Base-by-base conservation (phyloP, 2,113 vertebrate genomes). In the Sander lucioperca region DNA sequence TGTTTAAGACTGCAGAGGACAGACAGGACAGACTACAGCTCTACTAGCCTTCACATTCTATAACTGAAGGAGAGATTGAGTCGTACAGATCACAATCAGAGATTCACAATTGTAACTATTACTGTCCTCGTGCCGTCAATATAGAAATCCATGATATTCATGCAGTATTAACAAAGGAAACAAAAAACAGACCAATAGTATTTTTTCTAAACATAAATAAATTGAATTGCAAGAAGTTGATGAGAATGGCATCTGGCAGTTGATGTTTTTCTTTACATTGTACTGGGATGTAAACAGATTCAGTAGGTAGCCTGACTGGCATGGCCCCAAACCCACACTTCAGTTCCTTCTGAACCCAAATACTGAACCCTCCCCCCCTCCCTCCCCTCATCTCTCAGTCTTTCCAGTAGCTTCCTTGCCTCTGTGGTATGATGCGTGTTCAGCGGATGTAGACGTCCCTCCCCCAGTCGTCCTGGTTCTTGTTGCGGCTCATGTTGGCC, bases 361-460 rank as follows among this genome's bases (percentile, higher is more conserved):
- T 48, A 21, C 70, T 53, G 57, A 25, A 57, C 30, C 25, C 70
- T 6, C 4, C 30, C 16, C 3, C 54, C n/a, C 13, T 2, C 56
- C 50, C 8, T 36, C 33, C 43, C 63, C 6, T 6, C 21, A 8
- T 59, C 69, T 51, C 74, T 69, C 74, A 13, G 62, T 89, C 88
- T 68, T 83, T 76, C 68, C 74, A 43, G 73, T 50, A 76, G 64
- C 83, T 65, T 86, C 74, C 80, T 69, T 15, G 27, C 14, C 63
- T 80, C 45, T 45, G 67, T 65, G 72, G 33, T 77, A 13, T 39
- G 68, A 71, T 39, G 81, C 58, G n/a, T 25, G 70, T 84, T 96
- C 95, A 99, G 93, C 96, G 97, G 95, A 96, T 96, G 91, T 97
- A 98, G 82, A 97, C 96, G 6, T 97, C 97, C 82, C 96, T 95